Evolutionary conservation across 2,113 vertebrate genomes (phyloP).

Genomic region (Telmatochromis sp.): DNA sequence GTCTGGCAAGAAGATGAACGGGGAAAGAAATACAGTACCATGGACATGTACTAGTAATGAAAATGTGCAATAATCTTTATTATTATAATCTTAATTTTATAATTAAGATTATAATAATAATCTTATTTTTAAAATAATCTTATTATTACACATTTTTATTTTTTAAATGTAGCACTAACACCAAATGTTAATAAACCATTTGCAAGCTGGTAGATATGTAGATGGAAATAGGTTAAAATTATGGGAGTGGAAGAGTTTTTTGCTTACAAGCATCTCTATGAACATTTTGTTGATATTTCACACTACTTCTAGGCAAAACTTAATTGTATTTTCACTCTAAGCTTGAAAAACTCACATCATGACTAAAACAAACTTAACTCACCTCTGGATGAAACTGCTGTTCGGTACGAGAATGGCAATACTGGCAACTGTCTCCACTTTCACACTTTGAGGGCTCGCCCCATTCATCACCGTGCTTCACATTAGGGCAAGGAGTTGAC

Average conservation of each 20-base stretch:
- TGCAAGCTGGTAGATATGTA: background rate
- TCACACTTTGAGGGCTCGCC: slow-evolving; percentile 88
- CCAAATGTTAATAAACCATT: background rate
- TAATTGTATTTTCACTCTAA: background rate
- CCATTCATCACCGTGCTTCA: slow-evolving; percentile 92
- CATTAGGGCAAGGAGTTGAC: slow-evolving; percentile 86
- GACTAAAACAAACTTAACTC: background rate
- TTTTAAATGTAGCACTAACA: background rate
- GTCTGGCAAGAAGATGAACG: background rate
- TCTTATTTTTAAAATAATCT: background rate
- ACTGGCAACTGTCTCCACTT: slow-evolving; percentile 82
- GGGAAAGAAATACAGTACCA: background rate
- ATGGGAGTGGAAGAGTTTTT: rapidly evolving
- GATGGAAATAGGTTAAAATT: background rate
- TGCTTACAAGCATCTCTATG: rapidly evolving
- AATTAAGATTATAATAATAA: background rate
- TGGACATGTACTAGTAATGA: background rate
- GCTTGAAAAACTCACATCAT: rapidly evolving
- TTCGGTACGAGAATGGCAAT: slow-evolving; percentile 90
- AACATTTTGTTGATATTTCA: background rate
- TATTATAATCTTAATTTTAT: background rate
- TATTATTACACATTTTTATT: rapidly evolving
- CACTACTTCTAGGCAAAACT: background rate
- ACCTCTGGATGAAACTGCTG: slow-evolving; percentile 95
- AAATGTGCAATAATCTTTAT: background rate